A percentile compares a stretch with the other conserved stretches of the same genome.
phyloP scores from a whole-genome alignment of 1,140 invertebrate species.

The Zaprionus taronus region DNA sequence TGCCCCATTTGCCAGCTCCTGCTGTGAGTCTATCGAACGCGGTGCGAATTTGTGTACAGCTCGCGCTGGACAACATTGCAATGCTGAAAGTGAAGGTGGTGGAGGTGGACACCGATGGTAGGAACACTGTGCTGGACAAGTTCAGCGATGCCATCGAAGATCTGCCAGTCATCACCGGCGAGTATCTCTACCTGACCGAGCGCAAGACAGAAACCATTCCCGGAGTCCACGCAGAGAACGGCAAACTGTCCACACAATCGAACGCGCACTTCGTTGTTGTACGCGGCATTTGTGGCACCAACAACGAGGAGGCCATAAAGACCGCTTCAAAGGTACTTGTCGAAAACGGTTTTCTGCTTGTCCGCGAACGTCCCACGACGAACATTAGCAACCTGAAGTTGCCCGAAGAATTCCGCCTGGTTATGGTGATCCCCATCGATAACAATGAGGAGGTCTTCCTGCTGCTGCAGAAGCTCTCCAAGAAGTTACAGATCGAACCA shows the following conservation, averaged over 20 bases:
- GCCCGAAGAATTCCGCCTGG: slow-evolving; percentile 56
- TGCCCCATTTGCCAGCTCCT: slow-evolving; percentile 87
- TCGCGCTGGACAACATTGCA: slow-evolving; percentile 91
- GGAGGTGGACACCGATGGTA: slow-evolving; percentile 84
- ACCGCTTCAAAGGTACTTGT: slow-evolving; percentile 67
- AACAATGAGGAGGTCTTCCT: slow-evolving; percentile 70
- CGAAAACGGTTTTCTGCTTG: slow-evolving; percentile 85
- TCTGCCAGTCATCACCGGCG: slow-evolving; percentile 86
- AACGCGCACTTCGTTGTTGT: slow-evolving; percentile 86
- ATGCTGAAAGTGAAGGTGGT: slow-evolving; percentile 89
- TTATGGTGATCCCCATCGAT: slow-evolving; percentile 71
- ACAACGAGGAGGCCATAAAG: slow-evolving; percentile 35
- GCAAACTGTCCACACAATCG: slow-evolving; percentile 86
- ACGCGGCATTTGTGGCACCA: slow-evolving; percentile 69
- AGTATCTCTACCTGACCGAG: slow-evolving; percentile 85
- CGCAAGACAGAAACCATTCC: slow-evolving; percentile 85
- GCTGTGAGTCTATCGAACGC: slow-evolving; percentile 78
- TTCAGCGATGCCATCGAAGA: slow-evolving; percentile 87
- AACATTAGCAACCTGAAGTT: slow-evolving; percentile 49
- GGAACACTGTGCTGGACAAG: slow-evolving; percentile 85
- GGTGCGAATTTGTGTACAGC: slow-evolving; percentile 86
- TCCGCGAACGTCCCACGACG: slow-evolving; percentile 78
- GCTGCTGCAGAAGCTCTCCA: slow-evolving; percentile 77
- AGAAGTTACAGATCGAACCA: slow-evolving; percentile 56
- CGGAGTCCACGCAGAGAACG: slow-evolving; percentile 87